phyloP scores from a whole-genome alignment of 2,113 vertebrate species.

The Myrmophylax atrothorax region DNA sequence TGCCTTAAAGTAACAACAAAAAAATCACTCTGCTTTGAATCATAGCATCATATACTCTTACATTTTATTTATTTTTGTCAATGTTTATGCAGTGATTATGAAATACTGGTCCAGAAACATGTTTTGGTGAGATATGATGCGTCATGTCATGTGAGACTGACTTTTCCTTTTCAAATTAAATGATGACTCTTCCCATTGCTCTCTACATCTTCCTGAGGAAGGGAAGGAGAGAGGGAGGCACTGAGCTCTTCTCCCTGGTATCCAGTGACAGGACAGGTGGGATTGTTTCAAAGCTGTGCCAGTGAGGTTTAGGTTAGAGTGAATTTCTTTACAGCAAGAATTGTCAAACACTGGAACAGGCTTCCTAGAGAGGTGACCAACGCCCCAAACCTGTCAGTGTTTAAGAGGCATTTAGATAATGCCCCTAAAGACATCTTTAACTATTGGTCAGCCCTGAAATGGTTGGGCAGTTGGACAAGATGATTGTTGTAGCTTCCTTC shows the following conservation, averaged over 20 bases:
- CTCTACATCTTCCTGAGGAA: neutral
- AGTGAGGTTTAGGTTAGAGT: neutral
- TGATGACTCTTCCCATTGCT: neutral
- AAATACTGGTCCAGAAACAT: neutral
- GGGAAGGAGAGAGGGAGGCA: too few relatives aligned
- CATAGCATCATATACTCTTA: neutral
- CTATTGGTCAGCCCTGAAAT: neutral
- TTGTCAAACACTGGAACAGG: neutral
- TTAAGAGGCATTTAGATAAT: neutral
- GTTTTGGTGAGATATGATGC: neutral
- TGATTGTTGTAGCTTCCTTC: neutral
- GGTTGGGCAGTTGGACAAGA: neutral
- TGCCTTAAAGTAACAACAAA: neutral
- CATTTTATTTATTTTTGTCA: neutral
- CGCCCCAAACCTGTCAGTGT: neutral
- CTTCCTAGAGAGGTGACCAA: accelerated
- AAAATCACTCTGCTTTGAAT: neutral
- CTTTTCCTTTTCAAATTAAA: neutral
- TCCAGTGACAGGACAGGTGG: accelerated
- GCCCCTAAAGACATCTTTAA: neutral
- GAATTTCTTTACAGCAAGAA: neutral
- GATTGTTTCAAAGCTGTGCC: neutral
- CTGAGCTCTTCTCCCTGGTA: neutral
- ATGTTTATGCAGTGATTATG: neutral
- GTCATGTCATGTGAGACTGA: neutral